These are phyloP conservation scores for Bufotes viridis DNA, from an alignment of 2,797 vertebrate genomes.

Conservation along the genomic window DNA sequence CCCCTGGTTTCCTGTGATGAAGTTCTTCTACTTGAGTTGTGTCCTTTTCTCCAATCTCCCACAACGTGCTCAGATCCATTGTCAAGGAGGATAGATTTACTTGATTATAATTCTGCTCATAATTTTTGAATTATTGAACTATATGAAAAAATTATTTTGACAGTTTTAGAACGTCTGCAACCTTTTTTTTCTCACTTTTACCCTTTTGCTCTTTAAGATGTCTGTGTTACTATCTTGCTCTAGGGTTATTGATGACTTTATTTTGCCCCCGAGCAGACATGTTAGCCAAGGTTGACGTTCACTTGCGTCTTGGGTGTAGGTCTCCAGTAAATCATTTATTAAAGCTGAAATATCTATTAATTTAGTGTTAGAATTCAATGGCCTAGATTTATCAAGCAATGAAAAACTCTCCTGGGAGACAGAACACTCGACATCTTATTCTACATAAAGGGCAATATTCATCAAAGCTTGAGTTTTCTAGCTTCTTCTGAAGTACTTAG, in stretches of 20 bases:
- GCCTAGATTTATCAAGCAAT: slow-evolving; percentile 41
- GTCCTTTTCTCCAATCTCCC: not conserved
- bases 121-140: slow-evolving; percentile 46
- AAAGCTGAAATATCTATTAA: slow-evolving; percentile 44
- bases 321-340: slow-evolving; percentile 11
- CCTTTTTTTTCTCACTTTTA: slow-evolving; percentile 27
- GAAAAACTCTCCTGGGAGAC: slow-evolving; percentile 9
- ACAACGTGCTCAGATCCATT: not conserved
- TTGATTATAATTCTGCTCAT: slow-evolving; percentile 29
- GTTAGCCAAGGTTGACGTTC: slow-evolving; percentile 4
- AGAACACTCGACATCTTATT: slow-evolving; percentile 17
- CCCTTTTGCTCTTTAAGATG: slow-evolving; percentile 42
- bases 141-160: slow-evolving; percentile 47
- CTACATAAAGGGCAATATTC: slow-evolving; percentile 46
- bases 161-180: slow-evolving; percentile 35
- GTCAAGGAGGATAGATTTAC: slow-evolving; percentile 29
- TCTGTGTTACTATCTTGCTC: slow-evolving; percentile 16
- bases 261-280: slow-evolving; percentile 14
- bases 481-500: not conserved
- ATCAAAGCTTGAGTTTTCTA: slow-evolving; percentile 20
- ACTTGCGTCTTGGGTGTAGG: slow-evolving; percentile 11
- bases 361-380: slow-evolving; percentile 29
- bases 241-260: slow-evolving; percentile 37
- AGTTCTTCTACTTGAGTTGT: not conserved
- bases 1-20: too few relatives aligned